A percentile compares a stretch with the other conserved stretches of the same genome.
Evolutionary conservation across 2,797 vertebrate species (phyloP).

Genomic region (Brachymystax lenok): DNA sequence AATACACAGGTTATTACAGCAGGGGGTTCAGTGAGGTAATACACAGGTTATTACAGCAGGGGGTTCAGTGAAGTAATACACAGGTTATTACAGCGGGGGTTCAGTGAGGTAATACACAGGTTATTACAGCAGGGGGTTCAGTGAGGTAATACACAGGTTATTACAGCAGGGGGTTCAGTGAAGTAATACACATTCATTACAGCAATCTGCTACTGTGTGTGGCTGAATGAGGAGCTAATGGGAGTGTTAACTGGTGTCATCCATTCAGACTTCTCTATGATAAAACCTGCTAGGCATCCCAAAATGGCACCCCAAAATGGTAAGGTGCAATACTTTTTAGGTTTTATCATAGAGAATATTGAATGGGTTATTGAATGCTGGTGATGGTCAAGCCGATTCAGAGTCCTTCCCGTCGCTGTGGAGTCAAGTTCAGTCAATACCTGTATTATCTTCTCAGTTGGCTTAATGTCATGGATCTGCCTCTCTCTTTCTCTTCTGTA

Average conservation of each 20-base stretch:
- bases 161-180: no score
- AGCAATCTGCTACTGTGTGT: conserved; percentile 31
- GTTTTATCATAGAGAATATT: no score
- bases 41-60: no score
- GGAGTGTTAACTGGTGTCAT: conserved; percentile 21
- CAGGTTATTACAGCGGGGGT: no score
- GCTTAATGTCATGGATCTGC: conserved; percentile 50
- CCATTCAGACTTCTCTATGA: no score
- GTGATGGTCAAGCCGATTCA: conserved; percentile 20
- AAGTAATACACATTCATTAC: background rate
- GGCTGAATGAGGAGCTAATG: conserved; percentile 49
- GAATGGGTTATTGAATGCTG: conserved; percentile 10
- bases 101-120: no score
- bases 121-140: no score
- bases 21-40: background rate
- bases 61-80: no score
- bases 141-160: no score
- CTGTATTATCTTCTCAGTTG: conserved; percentile 41
- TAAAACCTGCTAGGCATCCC: no score
- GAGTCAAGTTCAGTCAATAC: conserved; percentile 34
- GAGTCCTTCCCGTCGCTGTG: conserved; percentile 15
- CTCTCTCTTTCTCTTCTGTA: conserved; percentile 11
- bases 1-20: conserved; percentile 18
- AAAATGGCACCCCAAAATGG: no score
- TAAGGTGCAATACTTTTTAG: no score